A percentile compares a stretch with the other conserved stretches of the same genome.
Evolutionary conservation across 2,797 vertebrate genomes (phyloP).

Genomic region (Sylvia borin): DNA sequence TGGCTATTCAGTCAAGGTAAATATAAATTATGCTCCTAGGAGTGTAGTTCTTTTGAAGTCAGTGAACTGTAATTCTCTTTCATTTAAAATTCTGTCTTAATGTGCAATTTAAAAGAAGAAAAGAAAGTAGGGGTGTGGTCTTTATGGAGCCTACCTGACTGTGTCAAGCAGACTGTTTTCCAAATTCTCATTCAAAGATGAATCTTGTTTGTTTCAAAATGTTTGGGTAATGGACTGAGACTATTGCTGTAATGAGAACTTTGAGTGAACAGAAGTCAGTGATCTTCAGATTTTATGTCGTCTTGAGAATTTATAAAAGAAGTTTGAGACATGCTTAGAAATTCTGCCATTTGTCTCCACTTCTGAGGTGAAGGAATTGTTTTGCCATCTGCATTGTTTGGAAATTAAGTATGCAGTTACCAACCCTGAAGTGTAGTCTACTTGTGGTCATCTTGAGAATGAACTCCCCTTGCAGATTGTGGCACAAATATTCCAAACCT

Average conservation of each 20-base stretch:
- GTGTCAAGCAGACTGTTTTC: background rate
- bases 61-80: background rate
- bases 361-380: background rate
- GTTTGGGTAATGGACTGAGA: background rate
- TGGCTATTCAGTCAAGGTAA: conserved; percentile 98
- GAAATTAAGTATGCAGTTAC: background rate
- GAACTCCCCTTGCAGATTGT: background rate
- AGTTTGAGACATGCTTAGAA: rapidly evolving
- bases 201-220: background rate
- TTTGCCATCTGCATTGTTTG: background rate
- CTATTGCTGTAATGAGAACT: background rate
- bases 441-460: background rate
- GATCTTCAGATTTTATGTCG: background rate
- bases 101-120: background rate
- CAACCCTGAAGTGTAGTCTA: rapidly evolving
- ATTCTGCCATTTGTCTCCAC: background rate
- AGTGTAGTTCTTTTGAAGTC: background rate
- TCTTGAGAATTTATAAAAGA: background rate
- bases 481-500: background rate
- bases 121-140: background rate
- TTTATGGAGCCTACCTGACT: background rate
- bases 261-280: background rate
- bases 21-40: background rate
- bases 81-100: background rate
- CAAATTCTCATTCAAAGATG: background rate